These are phyloP conservation scores for Drosophila tani DNA, from an alignment of 1,140 invertebrate genomes.

Conservation along the genomic window DNA sequence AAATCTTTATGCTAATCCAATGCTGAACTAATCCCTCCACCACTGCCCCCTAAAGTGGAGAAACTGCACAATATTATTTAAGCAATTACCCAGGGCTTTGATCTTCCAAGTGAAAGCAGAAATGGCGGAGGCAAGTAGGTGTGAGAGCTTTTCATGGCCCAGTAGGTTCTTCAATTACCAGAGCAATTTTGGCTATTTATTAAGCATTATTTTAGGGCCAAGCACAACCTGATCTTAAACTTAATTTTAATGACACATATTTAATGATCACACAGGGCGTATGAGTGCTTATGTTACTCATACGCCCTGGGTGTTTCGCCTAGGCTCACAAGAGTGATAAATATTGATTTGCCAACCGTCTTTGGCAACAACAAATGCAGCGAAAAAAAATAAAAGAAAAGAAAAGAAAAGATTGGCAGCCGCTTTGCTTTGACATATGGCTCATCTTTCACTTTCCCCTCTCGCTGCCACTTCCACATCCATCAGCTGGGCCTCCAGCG, in stretches of 20 bases:
- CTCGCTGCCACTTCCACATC: conserved; percentile 13
- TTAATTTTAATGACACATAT: too few species aligned
- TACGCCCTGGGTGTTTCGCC: neutral
- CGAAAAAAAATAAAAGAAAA: neutral
- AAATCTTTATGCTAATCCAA: neutral
- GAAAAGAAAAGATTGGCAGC: conserved; percentile 36
- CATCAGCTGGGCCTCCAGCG: conserved; percentile 46
- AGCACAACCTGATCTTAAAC: neutral
- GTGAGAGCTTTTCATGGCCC: conserved; percentile 4
- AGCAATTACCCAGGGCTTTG: conserved; percentile 18
- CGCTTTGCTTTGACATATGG: conserved; percentile 55
- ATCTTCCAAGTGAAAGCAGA: conserved; percentile 11
- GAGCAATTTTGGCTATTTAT: too few species aligned
- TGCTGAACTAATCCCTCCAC: neutral
- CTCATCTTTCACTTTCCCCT: conserved; percentile 8
- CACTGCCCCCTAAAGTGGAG: neutral
- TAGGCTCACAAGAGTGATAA: conserved; percentile 44
- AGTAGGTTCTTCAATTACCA: conserved; percentile 9
- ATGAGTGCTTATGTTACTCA: neutral
- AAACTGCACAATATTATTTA: conserved; percentile 7
- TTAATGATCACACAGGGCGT: neutral
- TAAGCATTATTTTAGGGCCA: neutral
- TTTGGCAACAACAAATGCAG: conserved; percentile 48
- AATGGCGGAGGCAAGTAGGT: neutral
- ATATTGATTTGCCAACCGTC: conserved; percentile 62